Base-by-base conservation (phyloP, 2,797 vertebrate genomes). In the Chelmon rostratus region DNA sequence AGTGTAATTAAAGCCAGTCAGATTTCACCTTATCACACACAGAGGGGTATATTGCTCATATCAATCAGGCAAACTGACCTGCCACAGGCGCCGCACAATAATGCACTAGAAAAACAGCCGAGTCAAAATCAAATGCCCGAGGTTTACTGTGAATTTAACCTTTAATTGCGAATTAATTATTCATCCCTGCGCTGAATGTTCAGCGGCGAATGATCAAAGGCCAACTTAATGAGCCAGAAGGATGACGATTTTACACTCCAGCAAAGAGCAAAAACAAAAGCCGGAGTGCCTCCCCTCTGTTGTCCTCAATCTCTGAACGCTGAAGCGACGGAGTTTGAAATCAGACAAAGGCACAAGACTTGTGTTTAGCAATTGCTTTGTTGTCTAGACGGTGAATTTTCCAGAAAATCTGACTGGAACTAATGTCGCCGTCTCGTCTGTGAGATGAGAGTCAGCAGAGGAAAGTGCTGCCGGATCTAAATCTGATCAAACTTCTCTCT, bases 141-240 rank as follows among this genome's bases (percentile, higher is more conserved):
- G 89, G 90, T 91, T 91, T 88, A 68, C 80, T 78, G 75, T 78
- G 88, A 92, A 91, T 91, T 87, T 91, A 94, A 94, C 92, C 92
- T 92, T 93, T 92, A 91, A 95, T 92, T 92, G 91, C 61, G 15
- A 84, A 93, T 94, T 91, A 90, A 95, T 95, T 92, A 93, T 94
- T 94, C 81, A 93, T 88, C 78, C 61, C 59, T 72, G 85, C 72
- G 88, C 82, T 65, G 87, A 85, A 85, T 91, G 91, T 91, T 93
- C 91, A 57, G 70, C 50, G 42, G 85, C 44, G 79, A 83, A 66
- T 84, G 90, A 93, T 94, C 93, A 95, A 93, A 94, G 89, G 82
- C 73, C 80, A 82, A 86, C 82, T 84, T 92, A 94, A 94, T 89
- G 91, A 92, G 88, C 84, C 82, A 86, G 88, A 91, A 92, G 85